Evolutionary conservation across 2,797 vertebrate species (phyloP), one percentile per base, ranked within the genome.

Genomic region (Babyrousa celebensis): DNA sequence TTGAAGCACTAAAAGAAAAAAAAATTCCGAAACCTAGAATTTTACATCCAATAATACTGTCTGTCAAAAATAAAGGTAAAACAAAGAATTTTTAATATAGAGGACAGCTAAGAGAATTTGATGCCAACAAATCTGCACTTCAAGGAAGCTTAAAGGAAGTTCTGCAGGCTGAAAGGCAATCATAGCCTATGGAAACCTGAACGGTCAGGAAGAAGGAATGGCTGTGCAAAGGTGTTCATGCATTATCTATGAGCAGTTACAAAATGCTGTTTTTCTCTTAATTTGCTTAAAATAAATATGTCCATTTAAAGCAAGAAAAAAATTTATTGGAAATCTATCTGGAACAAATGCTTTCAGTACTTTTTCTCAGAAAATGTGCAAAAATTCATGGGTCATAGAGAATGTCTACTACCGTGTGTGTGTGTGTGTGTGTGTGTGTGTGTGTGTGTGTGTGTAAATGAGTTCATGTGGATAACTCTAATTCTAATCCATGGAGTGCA

Each of bases 41-140:
- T 80, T 4, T 71, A 82, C 62, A 65, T n/a, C 12, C 9, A 36
- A 56, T 21, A 75, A 85, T 68, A 75, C 6, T 23, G 2, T 71
- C 32, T 43, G 11, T 77, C 6, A 65, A 85, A 94, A 92, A 67
- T 70, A 75, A 91, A 80, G 14, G 17, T 78, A 12, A 91, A 87
- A 85, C 15, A 71, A 78, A 68, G 36, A 48, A 60, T 52, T 43
- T 65, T 72, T 58, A 56, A 25, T 7, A 29, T 23, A 70, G 20
- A 60, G 12, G 27, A 56, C 92, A 65, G 18, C 21, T 48, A 74
- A 17, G 58, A 88, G 3, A 85, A 75, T 18, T 63, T 29, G 18
- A 88, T 74, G 12, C 12, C 36, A 75, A 15, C 4, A 75, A 62
- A 84, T 84, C 1, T 36, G 2, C 0, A 56, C 32, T 71, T 67